Percentiles rank a stretch among this genome's conserved stretches.
phyloP scores from a whole-genome alignment of 2,797 vertebrate species.

The Etheostoma perlongum region DNA sequence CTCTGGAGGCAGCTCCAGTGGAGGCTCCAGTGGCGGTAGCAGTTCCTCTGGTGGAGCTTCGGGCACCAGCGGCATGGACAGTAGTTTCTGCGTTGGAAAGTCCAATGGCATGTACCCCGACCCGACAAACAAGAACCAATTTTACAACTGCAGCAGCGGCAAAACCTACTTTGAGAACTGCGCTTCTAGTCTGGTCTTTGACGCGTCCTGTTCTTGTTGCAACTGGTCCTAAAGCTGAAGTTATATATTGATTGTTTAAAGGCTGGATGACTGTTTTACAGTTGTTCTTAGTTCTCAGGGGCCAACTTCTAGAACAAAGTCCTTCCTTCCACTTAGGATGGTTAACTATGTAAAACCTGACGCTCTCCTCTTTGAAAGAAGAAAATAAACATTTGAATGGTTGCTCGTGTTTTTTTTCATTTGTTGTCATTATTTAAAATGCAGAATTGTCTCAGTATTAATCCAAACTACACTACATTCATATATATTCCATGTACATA shows the following conservation, averaged over 20 bases:
- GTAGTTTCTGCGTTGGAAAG: slow-evolving; percentile 68
- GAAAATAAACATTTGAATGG: slow-evolving; percentile 39
- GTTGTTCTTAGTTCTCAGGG: slow-evolving; percentile 30
- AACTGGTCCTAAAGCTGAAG: slow-evolving; percentile 61
- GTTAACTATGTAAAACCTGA: slow-evolving; percentile 42
- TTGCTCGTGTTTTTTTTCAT: slow-evolving; percentile 6
- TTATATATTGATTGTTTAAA: slow-evolving; percentile 53
- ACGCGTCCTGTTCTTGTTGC: slow-evolving; percentile 71
- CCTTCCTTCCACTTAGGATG: slow-evolving; percentile 15
- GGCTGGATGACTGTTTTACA: slow-evolving; percentile 37
- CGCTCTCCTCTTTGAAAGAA: slow-evolving; percentile 32
- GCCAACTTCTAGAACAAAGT: slow-evolving; percentile 37
- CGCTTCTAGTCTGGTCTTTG: slow-evolving; percentile 66
- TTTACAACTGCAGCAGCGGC: slow-evolving; percentile 66
- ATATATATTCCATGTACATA: not conserved
- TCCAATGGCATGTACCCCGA: slow-evolving; percentile 63
- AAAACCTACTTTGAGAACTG: slow-evolving; percentile 70
- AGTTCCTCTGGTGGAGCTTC: slow-evolving; percentile 46
- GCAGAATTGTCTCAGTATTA: not conserved
- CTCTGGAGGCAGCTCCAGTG: slow-evolving; percentile 19
- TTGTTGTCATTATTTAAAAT: slow-evolving; percentile 1
- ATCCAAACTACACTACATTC: not conserved
- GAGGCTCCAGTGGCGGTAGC: slow-evolving; percentile 37
- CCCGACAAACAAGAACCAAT: slow-evolving; percentile 65
- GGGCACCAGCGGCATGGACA: slow-evolving; percentile 65